phyloP scores from a whole-genome alignment of 2,888 invertebrate genomes.

The Hipparchia sbordonii region DNA sequence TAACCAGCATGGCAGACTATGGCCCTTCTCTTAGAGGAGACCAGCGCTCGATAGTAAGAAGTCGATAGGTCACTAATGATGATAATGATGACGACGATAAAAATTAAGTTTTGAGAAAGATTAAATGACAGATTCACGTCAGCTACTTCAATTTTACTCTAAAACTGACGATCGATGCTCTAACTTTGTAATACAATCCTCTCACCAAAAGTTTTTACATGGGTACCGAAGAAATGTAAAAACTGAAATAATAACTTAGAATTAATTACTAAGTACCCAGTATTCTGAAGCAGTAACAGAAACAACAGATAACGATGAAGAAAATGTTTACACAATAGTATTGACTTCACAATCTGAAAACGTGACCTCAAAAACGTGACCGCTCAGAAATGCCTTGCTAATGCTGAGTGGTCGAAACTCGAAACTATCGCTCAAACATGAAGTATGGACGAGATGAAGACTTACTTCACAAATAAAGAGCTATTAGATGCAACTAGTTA shows the following conservation, averaged over 20 bases:
- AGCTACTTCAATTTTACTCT: no score
- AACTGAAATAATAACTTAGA: neutral
- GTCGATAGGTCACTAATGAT: no score
- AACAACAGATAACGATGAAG: conserved; percentile 28
- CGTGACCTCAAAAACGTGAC: conserved; percentile 40
- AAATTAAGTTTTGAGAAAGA: no score
- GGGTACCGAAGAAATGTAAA: neutral
- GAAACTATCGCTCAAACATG: conserved; percentile 12
- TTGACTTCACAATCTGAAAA: conserved; percentile 36
- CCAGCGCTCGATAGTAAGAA: no score
- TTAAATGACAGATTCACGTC: no score
- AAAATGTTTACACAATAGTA: conserved; percentile 29
- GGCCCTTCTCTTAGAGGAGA: no score
- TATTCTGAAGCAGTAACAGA: conserved; percentile 5
- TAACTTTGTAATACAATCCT: no score
- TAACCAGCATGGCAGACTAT: no score
- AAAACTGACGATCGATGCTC: no score
- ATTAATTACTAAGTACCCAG: neutral
- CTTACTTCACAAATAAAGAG: neutral
- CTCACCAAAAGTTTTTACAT: no score
- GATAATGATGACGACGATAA: no score
- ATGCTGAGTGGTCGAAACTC: neutral
- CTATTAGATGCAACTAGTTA: neutral
- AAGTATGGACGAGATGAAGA: neutral
- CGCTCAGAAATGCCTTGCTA: neutral